These are phyloP conservation scores for Agrochola lota DNA, from an alignment of 2,888 invertebrate genomes.

Conservation along the genomic window DNA sequence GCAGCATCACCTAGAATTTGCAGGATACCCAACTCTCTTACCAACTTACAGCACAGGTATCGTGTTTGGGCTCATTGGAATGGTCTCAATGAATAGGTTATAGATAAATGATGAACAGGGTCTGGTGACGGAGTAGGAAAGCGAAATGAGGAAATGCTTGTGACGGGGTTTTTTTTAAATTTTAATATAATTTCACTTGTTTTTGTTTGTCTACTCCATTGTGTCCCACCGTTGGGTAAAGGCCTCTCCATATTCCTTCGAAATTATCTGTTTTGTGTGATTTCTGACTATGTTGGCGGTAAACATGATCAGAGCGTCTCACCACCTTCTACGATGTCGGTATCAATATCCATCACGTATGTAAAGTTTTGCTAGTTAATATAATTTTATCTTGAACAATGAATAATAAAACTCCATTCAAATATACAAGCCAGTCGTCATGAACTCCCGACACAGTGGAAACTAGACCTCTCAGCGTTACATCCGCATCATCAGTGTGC, in stretches of 20 bases:
- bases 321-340: background rate
- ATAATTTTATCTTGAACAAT: background rate
- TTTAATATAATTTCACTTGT: too few species aligned
- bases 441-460: background rate
- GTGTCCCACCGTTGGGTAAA: background rate
- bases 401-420: background rate
- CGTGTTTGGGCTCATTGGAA: too few species aligned
- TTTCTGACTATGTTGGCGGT: background rate
- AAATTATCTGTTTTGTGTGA: background rate
- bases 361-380: background rate
- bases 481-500: background rate
- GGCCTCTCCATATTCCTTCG: background rate
- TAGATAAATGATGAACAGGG: too few species aligned
- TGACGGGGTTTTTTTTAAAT: too few species aligned
- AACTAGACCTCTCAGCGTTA: background rate
- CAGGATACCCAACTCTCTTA: too few species aligned
- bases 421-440: background rate
- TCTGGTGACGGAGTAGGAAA: too few species aligned
- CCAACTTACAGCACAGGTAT: too few species aligned
- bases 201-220: background rate
- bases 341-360: background rate
- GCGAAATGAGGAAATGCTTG: too few species aligned
- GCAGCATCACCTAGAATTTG: too few species aligned
- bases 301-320: background rate
- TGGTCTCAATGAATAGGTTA: too few species aligned